These are phyloP conservation scores for Saturnia pavonia DNA, from an alignment of 2,888 invertebrate genomes.

Conservation along the genomic window DNA sequence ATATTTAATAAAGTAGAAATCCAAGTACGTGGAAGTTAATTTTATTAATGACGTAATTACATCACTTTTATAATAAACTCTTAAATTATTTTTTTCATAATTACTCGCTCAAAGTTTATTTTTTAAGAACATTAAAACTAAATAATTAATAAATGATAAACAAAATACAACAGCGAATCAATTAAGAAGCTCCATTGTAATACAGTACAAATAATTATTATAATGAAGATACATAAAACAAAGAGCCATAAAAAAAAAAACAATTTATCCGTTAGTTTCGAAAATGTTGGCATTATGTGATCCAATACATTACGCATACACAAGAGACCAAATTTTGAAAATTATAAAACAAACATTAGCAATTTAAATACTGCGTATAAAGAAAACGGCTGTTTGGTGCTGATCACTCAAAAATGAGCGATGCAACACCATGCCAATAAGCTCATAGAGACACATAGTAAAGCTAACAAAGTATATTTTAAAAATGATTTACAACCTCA, in stretches of 20 bases:
- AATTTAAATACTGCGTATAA: slow-evolving; percentile 64
- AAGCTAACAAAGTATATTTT: slow-evolving; percentile 79
- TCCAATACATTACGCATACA: slow-evolving; percentile 61
- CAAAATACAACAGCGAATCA: slow-evolving; percentile 61
- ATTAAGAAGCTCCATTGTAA: slow-evolving; percentile 54
- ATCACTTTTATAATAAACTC: slow-evolving; percentile 71
- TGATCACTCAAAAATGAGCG: slow-evolving; percentile 51
- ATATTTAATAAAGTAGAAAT: slow-evolving; percentile 79
- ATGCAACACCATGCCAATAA: slow-evolving; percentile 53
- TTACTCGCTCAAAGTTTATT: slow-evolving; percentile 72
- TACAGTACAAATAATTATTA: slow-evolving; percentile 59
- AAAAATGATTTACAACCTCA: slow-evolving; percentile 81
- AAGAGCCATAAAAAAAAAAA: slow-evolving; percentile 53
- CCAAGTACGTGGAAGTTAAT: slow-evolving; percentile 76
- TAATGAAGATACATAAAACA: slow-evolving; percentile 54
- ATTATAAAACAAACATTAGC: slow-evolving; percentile 59
- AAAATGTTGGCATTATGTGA: slow-evolving; percentile 60
- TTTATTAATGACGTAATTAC: slow-evolving; percentile 78
- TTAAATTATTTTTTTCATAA: slow-evolving; percentile 74
- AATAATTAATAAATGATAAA: slow-evolving; percentile 62
- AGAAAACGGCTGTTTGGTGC: slow-evolving; percentile 40
- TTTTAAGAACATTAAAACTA: slow-evolving; percentile 70
- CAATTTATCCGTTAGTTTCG: slow-evolving; percentile 50
- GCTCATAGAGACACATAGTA: slow-evolving; percentile 66
- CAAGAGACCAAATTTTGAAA: slow-evolving; percentile 49